phyloP scores from a whole-genome alignment of 2,888 invertebrate genomes.

The Malthinus seriepunctatus region DNA sequence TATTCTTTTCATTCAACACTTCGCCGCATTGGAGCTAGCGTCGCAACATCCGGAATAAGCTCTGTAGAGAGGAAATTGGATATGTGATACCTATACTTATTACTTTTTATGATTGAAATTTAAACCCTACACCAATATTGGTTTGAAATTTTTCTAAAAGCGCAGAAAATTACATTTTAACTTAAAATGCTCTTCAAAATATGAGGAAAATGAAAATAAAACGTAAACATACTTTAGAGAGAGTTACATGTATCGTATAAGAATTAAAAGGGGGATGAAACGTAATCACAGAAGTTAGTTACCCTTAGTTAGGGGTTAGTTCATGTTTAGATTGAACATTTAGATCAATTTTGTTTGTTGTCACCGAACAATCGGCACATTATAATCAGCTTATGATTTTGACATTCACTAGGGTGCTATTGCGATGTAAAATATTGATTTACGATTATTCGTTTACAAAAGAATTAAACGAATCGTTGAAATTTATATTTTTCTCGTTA shows the following conservation, averaged over 20 bases:
- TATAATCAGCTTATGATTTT: slow-evolving; percentile 49
- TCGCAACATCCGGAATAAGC: slow-evolving; percentile 36
- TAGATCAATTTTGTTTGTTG: slow-evolving; percentile 56
- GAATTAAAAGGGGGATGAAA: slow-evolving; percentile 42
- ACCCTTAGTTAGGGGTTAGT: slow-evolving; percentile 47
- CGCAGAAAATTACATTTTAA: too few relatives aligned
- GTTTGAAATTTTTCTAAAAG: too few relatives aligned
- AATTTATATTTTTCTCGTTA: slow-evolving; percentile 1
- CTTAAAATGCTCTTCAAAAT: not conserved
- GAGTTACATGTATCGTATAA: slow-evolving; percentile 3
- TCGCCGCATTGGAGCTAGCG: slow-evolving; percentile 34
- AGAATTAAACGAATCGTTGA: slow-evolving; percentile 5
- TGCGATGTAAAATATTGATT: slow-evolving; percentile 22
- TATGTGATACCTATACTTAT: slow-evolving; percentile 48
- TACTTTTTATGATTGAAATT: slow-evolving; percentile 30
- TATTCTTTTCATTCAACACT: slow-evolving; percentile 35
- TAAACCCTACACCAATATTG: too few relatives aligned
- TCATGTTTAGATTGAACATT: slow-evolving; percentile 56
- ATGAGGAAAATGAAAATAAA: not conserved
- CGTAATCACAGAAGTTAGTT: slow-evolving; percentile 52
- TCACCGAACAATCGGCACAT: slow-evolving; percentile 54
- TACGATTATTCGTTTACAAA: slow-evolving; percentile 9
- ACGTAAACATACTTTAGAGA: not conserved
- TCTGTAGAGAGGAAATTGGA: slow-evolving; percentile 49
- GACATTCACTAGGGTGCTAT: slow-evolving; percentile 18